Conservation (phyloP, 2,797 vertebrate species). For the Paratrypauchen microcephalus region DNA sequence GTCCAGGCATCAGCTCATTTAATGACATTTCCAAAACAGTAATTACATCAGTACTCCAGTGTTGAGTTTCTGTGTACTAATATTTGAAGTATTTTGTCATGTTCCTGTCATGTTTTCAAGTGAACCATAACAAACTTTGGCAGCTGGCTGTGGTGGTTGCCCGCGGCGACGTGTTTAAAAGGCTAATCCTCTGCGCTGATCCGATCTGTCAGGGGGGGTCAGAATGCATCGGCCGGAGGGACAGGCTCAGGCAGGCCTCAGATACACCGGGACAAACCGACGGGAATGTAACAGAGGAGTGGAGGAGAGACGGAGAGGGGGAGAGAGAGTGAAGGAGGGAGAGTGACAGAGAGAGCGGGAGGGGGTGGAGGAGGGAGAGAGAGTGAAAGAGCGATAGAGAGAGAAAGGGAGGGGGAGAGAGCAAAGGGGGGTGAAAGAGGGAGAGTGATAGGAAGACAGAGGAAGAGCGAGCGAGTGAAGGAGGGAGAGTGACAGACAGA, state of each 20-base stretch:
- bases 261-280: neutral
- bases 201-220: conserved; percentile 4
- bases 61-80: neutral
- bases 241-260: neutral
- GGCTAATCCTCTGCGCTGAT: neutral
- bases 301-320: neutral
- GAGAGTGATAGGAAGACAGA: neutral
- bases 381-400: neutral
- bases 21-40: neutral
- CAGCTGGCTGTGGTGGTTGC: neutral
- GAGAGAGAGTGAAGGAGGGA: no score
- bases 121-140: neutral
- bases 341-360: no score
- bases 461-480: no score
- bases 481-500: no score
- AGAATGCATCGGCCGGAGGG: no score
- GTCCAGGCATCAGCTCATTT: no score
- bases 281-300: no score
- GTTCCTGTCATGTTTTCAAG: conserved; percentile 3
- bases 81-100: neutral
- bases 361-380: no score
- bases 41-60: neutral
- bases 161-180: neutral
- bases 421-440: no score
- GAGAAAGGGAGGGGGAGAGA: neutral